A percentile compares a stretch with the other conserved stretches of the same genome.
These are phyloP conservation scores for Drosophila barbarae DNA, from an alignment of 2,888 invertebrate species.

Conservation along the genomic window DNA sequence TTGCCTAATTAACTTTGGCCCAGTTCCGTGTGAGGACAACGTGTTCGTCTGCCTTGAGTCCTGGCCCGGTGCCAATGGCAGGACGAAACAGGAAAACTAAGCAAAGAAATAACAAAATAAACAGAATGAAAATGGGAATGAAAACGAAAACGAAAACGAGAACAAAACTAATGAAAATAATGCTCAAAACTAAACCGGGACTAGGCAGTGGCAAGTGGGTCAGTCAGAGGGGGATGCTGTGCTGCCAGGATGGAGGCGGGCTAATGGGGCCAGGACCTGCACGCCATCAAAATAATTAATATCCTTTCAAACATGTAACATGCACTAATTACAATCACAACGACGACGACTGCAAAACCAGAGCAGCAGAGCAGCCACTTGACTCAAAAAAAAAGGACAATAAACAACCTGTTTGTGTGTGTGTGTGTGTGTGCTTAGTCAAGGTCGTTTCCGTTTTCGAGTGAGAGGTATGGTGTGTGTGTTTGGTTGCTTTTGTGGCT, in stretches of 20 bases:
- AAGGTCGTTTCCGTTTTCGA: slow-evolving; percentile 51
- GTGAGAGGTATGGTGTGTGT: not conserved
- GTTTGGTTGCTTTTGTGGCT: slow-evolving; percentile 22
- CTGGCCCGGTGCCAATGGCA: slow-evolving; percentile 24
- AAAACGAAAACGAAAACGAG: slow-evolving; percentile 18
- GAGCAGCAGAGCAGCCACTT: slow-evolving; percentile 21
- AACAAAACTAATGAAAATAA: slow-evolving; percentile 56
- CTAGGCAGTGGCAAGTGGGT: slow-evolving; percentile 51
- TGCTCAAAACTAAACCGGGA: slow-evolving; percentile 18
- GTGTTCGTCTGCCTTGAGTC: slow-evolving; percentile 25
- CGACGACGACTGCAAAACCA: slow-evolving; percentile 25
- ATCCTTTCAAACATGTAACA: slow-evolving; percentile 70
- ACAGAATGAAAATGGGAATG: slow-evolving; percentile 2
- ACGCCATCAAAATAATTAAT: slow-evolving; percentile 70
- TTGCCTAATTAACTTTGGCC: slow-evolving; percentile 32
- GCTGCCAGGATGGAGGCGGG: slow-evolving; percentile 33
- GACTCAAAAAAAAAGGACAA: slow-evolving; percentile 23
- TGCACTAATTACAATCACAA: slow-evolving; percentile 65
- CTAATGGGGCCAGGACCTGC: slow-evolving; percentile 24
- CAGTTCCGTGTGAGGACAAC: slow-evolving; percentile 27
- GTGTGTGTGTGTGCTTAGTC: slow-evolving; percentile 31
- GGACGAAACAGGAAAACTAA: slow-evolving; percentile 14
- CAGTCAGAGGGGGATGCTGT: slow-evolving; percentile 50
- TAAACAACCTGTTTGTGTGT: slow-evolving; percentile 17
- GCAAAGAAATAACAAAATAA: slow-evolving; percentile 8